Conservation (phyloP, 1,140 invertebrate genomes). For the Caenorhabditis latens region DNA sequence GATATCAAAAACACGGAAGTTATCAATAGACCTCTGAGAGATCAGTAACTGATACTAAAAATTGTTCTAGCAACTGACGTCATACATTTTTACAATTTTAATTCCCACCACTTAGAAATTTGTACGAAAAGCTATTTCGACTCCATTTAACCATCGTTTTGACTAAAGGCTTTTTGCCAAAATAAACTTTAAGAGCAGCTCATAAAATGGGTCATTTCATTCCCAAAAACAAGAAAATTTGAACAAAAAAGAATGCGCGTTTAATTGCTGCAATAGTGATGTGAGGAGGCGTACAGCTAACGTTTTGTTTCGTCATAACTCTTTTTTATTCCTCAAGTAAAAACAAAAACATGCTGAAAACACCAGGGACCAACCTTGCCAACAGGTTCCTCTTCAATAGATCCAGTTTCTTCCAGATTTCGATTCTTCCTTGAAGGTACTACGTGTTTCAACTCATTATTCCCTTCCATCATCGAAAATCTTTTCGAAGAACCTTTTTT, state of each 20-base stretch:
- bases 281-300: slow-evolving; percentile 47
- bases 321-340: slow-evolving; percentile 63
- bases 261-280: slow-evolving; percentile 70
- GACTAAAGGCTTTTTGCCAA: not conserved
- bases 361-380: slow-evolving; percentile 71
- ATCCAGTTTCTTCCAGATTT: slow-evolving; percentile 50
- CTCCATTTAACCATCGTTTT: slow-evolving; percentile 1
- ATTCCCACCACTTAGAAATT: not conserved
- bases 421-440: slow-evolving; percentile 23
- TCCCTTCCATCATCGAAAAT: slow-evolving; percentile 64
- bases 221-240: not conserved
- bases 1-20: not conserved
- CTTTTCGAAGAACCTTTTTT: slow-evolving; percentile 57
- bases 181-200: slow-evolving; percentile 31
- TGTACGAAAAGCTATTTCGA: not conserved
- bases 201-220: slow-evolving; percentile 22
- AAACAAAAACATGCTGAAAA: slow-evolving; percentile 71
- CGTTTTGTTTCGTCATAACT: not conserved
- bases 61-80: not conserved
- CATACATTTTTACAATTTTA: not conserved
- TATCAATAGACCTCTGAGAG: not conserved
- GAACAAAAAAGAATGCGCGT: too few species aligned
- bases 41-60: not conserved
- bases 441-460: slow-evolving; percentile 49
- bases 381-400: slow-evolving; percentile 62